phyloP scores from a whole-genome alignment of 2,888 invertebrate species.

The Willowsia nigromaculata region DNA sequence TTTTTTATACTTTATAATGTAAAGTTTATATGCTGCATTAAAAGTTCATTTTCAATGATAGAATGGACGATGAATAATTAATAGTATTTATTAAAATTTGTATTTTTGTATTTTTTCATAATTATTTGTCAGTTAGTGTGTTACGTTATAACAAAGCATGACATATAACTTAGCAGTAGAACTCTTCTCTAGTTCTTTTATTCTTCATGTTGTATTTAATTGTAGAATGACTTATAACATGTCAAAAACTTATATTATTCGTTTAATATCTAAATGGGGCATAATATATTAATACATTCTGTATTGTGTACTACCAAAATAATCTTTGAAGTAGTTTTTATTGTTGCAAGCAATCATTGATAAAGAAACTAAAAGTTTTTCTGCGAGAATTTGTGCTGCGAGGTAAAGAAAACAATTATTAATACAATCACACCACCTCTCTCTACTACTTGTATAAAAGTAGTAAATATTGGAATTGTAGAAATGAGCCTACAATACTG shows the following conservation, averaged over 20 bases:
- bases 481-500: background rate
- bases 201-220: background rate
- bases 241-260: background rate
- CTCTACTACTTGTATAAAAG: background rate
- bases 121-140: background rate
- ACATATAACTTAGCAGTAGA: background rate
- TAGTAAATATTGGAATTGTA: background rate
- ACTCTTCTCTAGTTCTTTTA: background rate
- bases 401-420: background rate
- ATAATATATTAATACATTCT: background rate
- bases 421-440: background rate
- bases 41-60: no score
- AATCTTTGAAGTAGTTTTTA: background rate
- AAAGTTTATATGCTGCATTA: no score
- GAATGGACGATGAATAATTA: no score
- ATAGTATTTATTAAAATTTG: background rate
- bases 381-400: background rate
- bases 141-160: background rate
- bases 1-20: background rate
- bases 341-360: background rate
- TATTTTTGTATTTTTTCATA: background rate
- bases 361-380: constrained; percentile 1
- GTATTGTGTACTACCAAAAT: background rate
- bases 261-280: background rate
- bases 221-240: background rate